These are phyloP conservation scores for Sebastolobus altivelis DNA, from an alignment of 2,797 vertebrate genomes.

Conservation along the genomic window DNA sequence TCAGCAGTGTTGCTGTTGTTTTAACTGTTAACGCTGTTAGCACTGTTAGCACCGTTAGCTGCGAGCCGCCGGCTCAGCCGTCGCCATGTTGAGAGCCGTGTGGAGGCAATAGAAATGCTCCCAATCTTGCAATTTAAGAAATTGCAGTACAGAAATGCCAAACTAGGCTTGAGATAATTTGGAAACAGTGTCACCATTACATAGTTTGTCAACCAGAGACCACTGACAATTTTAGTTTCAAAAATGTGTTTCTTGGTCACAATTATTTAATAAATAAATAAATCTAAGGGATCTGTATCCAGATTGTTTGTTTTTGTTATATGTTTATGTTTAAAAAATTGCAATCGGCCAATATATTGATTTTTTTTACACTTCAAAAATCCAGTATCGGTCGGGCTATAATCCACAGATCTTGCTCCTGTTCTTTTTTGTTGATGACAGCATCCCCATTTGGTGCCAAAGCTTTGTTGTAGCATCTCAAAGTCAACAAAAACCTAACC, in stretches of 20 bases:
- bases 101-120: too few relatives aligned
- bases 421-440: conserved; percentile 12
- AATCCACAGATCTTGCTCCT: background rate
- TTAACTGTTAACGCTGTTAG: too few relatives aligned
- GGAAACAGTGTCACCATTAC: background rate
- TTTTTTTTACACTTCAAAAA: background rate
- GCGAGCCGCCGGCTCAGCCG: too few relatives aligned
- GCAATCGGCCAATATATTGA: background rate
- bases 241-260: background rate
- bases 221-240: too few relatives aligned
- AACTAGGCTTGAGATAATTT: background rate
- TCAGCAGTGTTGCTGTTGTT: too few relatives aligned
- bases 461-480: conserved; percentile 1
- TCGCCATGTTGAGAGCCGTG: too few relatives aligned
- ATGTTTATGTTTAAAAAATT: background rate
- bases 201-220: conserved; percentile 6
- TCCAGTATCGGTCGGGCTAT: background rate
- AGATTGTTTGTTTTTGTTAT: background rate
- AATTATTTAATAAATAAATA: background rate
- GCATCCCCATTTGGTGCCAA: conserved; percentile 3
- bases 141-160: too few relatives aligned
- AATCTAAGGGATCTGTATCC: background rate
- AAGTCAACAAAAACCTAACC: conserved; percentile 7
- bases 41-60: too few relatives aligned
- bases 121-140: too few relatives aligned